A percentile compares a stretch with the other conserved stretches of the same genome.
These are phyloP conservation scores for Metaphire vulgaris DNA, from an alignment of 1,140 invertebrate genomes.

Conservation along the genomic window DNA sequence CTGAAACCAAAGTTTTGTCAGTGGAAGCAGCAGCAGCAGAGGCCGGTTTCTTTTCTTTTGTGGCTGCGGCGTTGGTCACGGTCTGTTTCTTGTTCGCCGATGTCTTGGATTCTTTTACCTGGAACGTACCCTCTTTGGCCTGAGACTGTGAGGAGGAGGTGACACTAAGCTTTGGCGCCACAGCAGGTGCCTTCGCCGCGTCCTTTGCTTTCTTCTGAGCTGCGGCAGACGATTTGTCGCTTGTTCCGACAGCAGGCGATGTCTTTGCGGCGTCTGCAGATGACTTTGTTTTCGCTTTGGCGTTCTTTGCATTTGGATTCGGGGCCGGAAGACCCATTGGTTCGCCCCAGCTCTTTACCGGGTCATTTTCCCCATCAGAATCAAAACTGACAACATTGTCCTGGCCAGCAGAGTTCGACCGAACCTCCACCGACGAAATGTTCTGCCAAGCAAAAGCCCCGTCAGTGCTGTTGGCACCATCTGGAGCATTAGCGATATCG, in stretches of 20 bases:
- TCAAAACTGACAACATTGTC: too few relatives aligned
- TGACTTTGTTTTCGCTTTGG: not conserved
- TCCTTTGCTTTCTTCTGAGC: not conserved
- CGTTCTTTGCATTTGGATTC: conserved; percentile 46
- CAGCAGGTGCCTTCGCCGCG: not conserved
- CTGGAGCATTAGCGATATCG: not conserved
- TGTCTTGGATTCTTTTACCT: not conserved
- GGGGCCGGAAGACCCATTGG: conserved; percentile 10
- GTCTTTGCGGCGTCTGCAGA: not conserved
- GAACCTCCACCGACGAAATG: too few relatives aligned
- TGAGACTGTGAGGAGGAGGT: not conserved
- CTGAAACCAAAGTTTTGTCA: not conserved
- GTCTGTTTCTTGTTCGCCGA: not conserved
- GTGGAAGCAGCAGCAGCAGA: not conserved
- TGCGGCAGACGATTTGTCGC: not conserved
- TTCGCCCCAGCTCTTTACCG: not conserved
- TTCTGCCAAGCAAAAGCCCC: too few relatives aligned
- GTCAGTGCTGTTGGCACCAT: not conserved
- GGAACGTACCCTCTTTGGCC: too few relatives aligned
- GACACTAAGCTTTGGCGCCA: not conserved
- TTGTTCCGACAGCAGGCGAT: not conserved
- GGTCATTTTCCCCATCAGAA: not conserved
- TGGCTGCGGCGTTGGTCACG: not conserved
- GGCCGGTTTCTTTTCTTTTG: not conserved
- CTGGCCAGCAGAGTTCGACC: too few relatives aligned